Percentiles rank a stretch among this genome's conserved stretches.
Conservation (phyloP, 2,888 invertebrate species). For the Sarcophaga caerulescens region DNA sequence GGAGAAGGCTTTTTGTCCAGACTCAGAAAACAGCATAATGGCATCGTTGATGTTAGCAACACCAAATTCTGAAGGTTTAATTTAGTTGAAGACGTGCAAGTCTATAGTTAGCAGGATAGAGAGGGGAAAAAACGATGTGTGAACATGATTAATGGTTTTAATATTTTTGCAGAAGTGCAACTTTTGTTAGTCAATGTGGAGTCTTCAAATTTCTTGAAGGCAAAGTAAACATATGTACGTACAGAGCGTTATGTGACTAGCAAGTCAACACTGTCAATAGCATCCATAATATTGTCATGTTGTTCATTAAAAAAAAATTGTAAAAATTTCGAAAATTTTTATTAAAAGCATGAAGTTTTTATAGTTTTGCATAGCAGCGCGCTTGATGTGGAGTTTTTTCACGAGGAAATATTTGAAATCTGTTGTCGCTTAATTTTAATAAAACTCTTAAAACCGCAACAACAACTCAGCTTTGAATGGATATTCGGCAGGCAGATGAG, state of each 20-base stretch:
- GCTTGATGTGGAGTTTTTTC: too few species aligned
- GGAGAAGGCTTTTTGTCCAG: neutral
- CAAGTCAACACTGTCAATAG: neutral
- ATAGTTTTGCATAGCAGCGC: too few species aligned
- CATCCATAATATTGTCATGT: neutral
- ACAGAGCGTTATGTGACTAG: neutral
- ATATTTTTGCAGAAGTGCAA: neutral
- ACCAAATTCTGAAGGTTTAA: slow-evolving; percentile 30
- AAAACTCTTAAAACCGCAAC: too few species aligned
- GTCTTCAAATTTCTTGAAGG: neutral
- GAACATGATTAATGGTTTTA: slow-evolving; percentile 55
- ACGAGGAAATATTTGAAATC: too few species aligned
- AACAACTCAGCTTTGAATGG: too few species aligned
- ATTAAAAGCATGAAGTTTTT: too few species aligned
- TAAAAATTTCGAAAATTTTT: too few species aligned
- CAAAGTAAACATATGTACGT: neutral
- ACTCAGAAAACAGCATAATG: neutral
- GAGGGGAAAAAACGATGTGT: slow-evolving; percentile 26
- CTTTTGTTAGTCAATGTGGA: neutral
- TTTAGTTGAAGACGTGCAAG: neutral
- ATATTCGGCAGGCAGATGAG: too few species aligned
- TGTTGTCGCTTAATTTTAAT: too few species aligned
- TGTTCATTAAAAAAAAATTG: neutral
- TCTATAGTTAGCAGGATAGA: neutral
- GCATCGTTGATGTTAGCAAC: neutral